phyloP scores from a whole-genome alignment of 2,797 vertebrate species.

The Takifugu ocellatus region DNA sequence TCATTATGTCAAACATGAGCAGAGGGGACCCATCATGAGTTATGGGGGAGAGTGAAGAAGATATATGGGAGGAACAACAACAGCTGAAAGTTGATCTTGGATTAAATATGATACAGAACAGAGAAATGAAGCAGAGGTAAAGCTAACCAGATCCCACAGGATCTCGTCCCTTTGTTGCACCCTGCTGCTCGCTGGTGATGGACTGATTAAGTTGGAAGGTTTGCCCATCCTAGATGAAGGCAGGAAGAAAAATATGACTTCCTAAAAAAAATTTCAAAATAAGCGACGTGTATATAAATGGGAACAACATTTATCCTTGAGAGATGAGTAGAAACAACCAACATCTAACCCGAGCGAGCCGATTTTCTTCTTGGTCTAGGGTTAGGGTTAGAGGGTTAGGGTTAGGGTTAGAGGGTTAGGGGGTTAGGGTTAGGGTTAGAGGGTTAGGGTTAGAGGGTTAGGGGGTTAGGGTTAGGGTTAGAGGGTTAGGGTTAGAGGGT shows the following conservation, averaged over 20 bases:
- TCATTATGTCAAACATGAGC: conserved; percentile 42
- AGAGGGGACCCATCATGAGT: conserved; percentile 34
- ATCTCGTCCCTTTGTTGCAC: conserved; percentile 4
- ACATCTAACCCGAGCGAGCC: too few species aligned
- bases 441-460: too few species aligned
- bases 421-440: too few species aligned
- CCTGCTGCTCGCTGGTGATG: conserved; percentile 26
- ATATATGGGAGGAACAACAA: conserved; percentile 7
- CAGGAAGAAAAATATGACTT: conserved; percentile 12
- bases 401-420: too few species aligned
- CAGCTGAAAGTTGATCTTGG: conserved; percentile 29
- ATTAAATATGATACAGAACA: conserved; percentile 24
- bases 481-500: too few species aligned
- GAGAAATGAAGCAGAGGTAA: conserved; percentile 1
- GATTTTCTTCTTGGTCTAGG: background rate
- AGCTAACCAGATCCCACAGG: conserved; percentile 15
- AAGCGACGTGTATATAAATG: conserved; percentile 9
- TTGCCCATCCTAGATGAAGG: conserved; percentile 5
- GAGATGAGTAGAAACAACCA: background rate
- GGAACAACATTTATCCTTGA: background rate
- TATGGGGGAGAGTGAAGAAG: conserved; percentile 22
- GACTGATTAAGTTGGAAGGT: conserved; percentile 41
- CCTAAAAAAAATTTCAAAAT: conserved; percentile 47
- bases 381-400: too few species aligned
- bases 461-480: too few species aligned